phyloP scores from a whole-genome alignment of 2,113 vertebrate species.

The Polyodon spathula region DNA sequence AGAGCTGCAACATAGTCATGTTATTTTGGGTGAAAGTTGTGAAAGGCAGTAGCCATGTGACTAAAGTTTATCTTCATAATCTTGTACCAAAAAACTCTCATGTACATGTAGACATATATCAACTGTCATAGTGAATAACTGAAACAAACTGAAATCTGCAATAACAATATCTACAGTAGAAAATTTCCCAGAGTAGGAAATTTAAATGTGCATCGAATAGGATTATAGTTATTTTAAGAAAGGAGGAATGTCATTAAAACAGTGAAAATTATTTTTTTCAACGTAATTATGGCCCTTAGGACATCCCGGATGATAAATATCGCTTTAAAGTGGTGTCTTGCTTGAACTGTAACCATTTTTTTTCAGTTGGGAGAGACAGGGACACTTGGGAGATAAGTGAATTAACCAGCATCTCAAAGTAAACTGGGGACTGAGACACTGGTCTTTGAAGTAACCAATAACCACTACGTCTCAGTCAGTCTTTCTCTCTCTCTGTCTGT shows the following conservation, averaged over 20 bases:
- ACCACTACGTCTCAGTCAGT: conserved; percentile 25
- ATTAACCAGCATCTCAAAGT: conserved; percentile 41
- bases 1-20: too few species aligned
- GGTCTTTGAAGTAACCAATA: conserved; percentile 48
- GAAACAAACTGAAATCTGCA: too few species aligned
- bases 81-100: too few species aligned
- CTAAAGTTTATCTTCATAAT: too few species aligned
- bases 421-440: conserved; percentile 40
- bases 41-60: too few species aligned
- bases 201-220: conserved; percentile 6
- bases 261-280: conserved; percentile 47
- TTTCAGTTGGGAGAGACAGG: too few species aligned
- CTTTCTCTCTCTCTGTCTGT: conserved; percentile 23
- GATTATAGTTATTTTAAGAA: background rate
- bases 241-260: conserved; percentile 29
- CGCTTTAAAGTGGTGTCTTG: too few species aligned
- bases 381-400: conserved; percentile 18
- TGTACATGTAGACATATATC: too few species aligned
- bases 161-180: background rate
- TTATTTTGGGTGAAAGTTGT: too few species aligned
- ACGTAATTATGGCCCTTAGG: conserved; percentile 32
- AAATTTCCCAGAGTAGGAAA: conserved; percentile 18
- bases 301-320: background rate
- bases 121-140: too few species aligned
- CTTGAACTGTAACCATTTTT: too few species aligned